phyloP scores from a whole-genome alignment of 2,113 vertebrate genomes.

The Pterocles gutturalis region DNA sequence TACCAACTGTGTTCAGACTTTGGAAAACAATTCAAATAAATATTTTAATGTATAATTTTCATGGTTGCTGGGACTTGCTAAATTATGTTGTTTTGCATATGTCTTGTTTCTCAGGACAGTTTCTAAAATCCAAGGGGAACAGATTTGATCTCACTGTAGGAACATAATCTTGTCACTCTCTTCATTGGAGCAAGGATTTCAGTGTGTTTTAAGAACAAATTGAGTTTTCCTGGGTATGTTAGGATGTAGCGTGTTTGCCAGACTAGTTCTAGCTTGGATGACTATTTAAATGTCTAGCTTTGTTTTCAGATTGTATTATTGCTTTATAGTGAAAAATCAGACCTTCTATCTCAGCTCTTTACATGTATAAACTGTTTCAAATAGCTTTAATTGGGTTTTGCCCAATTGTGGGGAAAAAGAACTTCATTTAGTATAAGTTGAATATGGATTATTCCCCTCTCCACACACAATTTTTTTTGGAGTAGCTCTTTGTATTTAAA shows the following conservation, averaged over 20 bases:
- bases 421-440: not conserved
- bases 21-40: not conserved
- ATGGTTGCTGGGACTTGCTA: not conserved
- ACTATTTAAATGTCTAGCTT: not conserved
- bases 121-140: not conserved
- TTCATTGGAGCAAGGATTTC: not conserved
- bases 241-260: not conserved
- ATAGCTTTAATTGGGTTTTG: not conserved
- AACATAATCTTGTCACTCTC: not conserved
- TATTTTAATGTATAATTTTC: not conserved
- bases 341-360: not conserved
- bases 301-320: not conserved
- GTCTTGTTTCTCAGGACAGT: rapidly evolving
- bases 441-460: not conserved
- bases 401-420: not conserved
- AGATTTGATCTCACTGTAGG: not conserved
- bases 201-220: not conserved
- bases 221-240: not conserved
- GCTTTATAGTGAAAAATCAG: not conserved
- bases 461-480: rapidly evolving
- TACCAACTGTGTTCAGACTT: not conserved
- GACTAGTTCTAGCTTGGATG: not conserved
- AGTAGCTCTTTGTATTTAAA: not conserved
- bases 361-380: not conserved
- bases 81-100: rapidly evolving